Percentiles rank a stretch among this genome's conserved stretches.
phyloP scores from a whole-genome alignment of 2,888 invertebrate genomes.

The Leptinotarsa juncta region DNA sequence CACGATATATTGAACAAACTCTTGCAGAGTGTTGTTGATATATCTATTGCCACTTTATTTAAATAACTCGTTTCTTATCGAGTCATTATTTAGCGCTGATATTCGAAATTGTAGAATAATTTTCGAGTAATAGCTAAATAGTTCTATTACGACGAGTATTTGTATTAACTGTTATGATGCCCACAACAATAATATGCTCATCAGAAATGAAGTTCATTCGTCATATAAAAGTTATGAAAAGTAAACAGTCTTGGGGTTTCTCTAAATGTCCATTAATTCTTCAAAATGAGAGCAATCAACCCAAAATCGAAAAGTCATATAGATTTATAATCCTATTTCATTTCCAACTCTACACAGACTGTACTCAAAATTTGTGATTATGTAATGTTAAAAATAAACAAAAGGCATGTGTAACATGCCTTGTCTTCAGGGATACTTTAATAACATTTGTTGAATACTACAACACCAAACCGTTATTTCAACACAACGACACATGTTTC shows the following conservation, averaged over 20 bases:
- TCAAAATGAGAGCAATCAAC: too few relatives aligned
- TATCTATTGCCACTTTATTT: slow-evolving; percentile 11
- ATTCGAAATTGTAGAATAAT: slow-evolving; percentile 1
- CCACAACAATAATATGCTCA: neutral
- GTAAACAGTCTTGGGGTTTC: neutral
- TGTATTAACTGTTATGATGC: neutral
- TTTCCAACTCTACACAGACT: too few relatives aligned
- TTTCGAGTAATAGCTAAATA: slow-evolving; percentile 10
- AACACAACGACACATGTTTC: too few relatives aligned
- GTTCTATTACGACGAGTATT: neutral
- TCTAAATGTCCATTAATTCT: too few relatives aligned
- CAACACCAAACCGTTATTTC: too few relatives aligned
- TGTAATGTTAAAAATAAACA: too few relatives aligned
- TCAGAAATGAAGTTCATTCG: neutral
- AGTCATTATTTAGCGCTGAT: slow-evolving; percentile 16
- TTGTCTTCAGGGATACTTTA: too few relatives aligned
- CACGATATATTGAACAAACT: neutral
- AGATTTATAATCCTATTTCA: too few relatives aligned
- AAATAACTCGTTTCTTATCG: slow-evolving; percentile 1
- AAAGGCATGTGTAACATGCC: too few relatives aligned
- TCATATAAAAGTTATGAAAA: neutral
- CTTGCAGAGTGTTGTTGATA: slow-evolving; percentile 16
- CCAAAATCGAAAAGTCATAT: too few relatives aligned
- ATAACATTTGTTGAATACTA: too few relatives aligned
- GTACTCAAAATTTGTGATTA: too few relatives aligned